Conservation (phyloP, 2,797 vertebrate species). For the Masticophis lateralis region DNA sequence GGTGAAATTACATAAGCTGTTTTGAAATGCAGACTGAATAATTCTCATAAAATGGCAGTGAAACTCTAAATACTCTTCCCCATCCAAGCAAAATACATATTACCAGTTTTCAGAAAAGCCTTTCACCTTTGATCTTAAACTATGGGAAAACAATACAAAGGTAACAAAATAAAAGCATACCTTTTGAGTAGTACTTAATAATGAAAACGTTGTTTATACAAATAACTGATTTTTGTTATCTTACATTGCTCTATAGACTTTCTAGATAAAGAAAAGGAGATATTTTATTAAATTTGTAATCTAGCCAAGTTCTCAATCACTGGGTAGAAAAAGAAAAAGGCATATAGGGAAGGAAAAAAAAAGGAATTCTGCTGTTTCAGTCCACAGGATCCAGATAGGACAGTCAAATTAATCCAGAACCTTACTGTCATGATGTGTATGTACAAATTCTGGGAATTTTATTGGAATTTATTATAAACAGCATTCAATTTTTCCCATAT, state of each 20-base stretch:
- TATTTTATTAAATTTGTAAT: neutral
- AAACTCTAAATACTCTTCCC: neutral
- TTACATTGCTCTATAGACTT: neutral
- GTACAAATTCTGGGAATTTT: neutral
- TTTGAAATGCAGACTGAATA: neutral
- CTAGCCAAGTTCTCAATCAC: neutral
- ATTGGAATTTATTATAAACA: neutral
- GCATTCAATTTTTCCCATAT: neutral
- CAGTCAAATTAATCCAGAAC: neutral
- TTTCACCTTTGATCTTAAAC: neutral
- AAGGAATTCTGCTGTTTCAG: neutral
- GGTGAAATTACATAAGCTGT: neutral
- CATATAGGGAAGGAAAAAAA: neutral
- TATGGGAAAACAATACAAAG: neutral
- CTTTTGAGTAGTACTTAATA: neutral
- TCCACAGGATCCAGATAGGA: neutral
- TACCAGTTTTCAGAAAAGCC: neutral
- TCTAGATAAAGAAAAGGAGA: neutral
- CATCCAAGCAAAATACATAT: neutral
- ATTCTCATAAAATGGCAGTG: neutral
- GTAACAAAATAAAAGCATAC: neutral
- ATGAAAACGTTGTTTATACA: neutral
- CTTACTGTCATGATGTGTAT: neutral
- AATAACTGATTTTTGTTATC: neutral
- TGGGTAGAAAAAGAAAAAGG: neutral